Base-by-base conservation (phyloP, 2,888 invertebrate genomes). In the Trachelus tabidus region DNA sequence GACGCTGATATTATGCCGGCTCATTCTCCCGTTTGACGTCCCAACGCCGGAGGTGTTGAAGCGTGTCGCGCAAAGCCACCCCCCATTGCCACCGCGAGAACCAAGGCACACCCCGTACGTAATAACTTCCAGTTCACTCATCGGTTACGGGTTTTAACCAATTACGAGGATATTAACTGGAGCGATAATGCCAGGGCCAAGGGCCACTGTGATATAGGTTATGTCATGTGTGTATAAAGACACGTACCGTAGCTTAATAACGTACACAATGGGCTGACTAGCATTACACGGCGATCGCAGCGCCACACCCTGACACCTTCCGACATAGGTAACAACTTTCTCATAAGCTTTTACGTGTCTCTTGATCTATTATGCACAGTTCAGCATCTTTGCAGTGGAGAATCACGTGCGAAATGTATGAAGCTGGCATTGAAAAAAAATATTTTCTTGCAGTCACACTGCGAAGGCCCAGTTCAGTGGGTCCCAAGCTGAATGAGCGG, bases 121-220 rank as follows among this genome's bases (percentile, higher is more conserved):
- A 90, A 90, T 90, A 89, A 90, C 88, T 89, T 87, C 86, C 87
- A 87, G 89, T 86, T 89, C 89, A 86, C 88, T 90, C 89, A 89
- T 91, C 90, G 88, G 88, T 91, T 88, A 91, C 91, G 91, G 91
- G 91, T 90, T 90, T 91, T 91, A 91, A 89, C 88, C 90, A 90
- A 91, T 91, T 89, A 90, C 85, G 85, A 81, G 84, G 84, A 89
- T 89, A 89, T 89, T 88, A 88, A 85, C 83, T 80, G 85, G 80
- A 80, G 79, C 78, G 79, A 77, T 75, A 75, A 75, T 71, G 71
- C 23, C 23, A 56, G 56, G 56, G 15, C 56, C 56, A 56, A 56
- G 56, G 56, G 40, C 15, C 15, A 40, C 40, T 40, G 1, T 40
- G 40, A 23, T 56, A 56, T 23, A 23, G 23, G 23, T 23, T 6